Percentiles rank a stretch among this genome's conserved stretches.
These are phyloP conservation scores for Amphipoea lucens DNA, from an alignment of 2,888 invertebrate genomes.

Conservation along the genomic window DNA sequence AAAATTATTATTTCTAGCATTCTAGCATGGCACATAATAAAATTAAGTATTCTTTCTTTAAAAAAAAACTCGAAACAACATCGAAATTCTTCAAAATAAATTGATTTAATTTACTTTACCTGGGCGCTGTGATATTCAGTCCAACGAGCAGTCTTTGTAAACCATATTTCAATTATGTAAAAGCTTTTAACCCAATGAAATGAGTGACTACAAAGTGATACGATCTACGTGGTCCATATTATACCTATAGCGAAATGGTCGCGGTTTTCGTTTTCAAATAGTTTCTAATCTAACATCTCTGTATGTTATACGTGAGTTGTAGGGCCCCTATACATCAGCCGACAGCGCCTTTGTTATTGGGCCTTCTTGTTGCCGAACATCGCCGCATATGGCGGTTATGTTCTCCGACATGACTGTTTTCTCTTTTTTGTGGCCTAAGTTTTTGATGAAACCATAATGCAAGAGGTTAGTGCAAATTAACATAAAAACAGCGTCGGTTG, in stretches of 20 bases:
- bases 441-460: slow-evolving; percentile 49
- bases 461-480: slow-evolving; percentile 16
- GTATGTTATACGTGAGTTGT: slow-evolving; percentile 43
- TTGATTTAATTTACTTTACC: slow-evolving; percentile 44
- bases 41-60: not conserved
- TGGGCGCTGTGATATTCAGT: slow-evolving; percentile 30
- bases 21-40: not conserved
- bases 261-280: slow-evolving; percentile 66
- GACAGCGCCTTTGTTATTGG: slow-evolving; percentile 53
- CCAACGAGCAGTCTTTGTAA: slow-evolving; percentile 48
- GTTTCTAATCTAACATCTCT: slow-evolving; percentile 62
- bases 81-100: slow-evolving; percentile 9
- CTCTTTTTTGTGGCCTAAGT: slow-evolving; percentile 52
- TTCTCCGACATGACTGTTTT: slow-evolving; percentile 52
- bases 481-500: slow-evolving; percentile 22
- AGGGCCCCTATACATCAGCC: slow-evolving; percentile 36
- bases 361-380: slow-evolving; percentile 56
- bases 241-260: slow-evolving; percentile 28
- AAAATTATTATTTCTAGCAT: not conserved
- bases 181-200: slow-evolving; percentile 66
- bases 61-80: slow-evolving; percentile 14
- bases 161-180: slow-evolving; percentile 66
- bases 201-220: slow-evolving; percentile 66
- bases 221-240: slow-evolving; percentile 57
- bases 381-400: slow-evolving; percentile 47